Conservation (phyloP, 2,113 vertebrate genomes). For the Megaptera novaeangliae region DNA sequence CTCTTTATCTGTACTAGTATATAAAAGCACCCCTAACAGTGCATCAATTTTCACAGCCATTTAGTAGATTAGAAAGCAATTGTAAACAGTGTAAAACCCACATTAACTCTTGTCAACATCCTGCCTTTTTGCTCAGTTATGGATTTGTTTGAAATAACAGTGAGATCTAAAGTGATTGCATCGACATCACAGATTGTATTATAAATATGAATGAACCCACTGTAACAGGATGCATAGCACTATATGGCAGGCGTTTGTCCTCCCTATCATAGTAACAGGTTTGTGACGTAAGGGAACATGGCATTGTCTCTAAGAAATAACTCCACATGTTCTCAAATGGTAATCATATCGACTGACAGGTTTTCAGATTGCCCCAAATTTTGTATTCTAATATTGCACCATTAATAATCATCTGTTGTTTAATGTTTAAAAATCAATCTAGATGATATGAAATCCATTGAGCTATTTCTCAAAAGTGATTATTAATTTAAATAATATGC, state of each 20-base stretch:
- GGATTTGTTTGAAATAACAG: conserved; percentile 84
- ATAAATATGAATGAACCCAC: conserved; percentile 84
- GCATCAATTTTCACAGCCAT: conserved; percentile 87
- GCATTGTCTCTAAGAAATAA: conserved; percentile 67
- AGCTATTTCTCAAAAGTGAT: conserved; percentile 60
- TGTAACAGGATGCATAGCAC: conserved; percentile 70
- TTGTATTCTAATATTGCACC: conserved; percentile 51
- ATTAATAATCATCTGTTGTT: conserved; percentile 68
- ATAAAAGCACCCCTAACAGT: conserved; percentile 82
- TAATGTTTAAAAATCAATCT: conserved; percentile 65
- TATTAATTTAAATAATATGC: conserved; percentile 41
- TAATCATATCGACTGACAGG: conserved; percentile 50
- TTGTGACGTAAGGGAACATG: conserved; percentile 72
- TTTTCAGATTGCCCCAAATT: conserved; percentile 65
- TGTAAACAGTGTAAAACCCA: conserved; percentile 85
- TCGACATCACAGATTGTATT: conserved; percentile 79
- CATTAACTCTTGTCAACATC: conserved; percentile 86
- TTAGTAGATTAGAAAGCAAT: conserved; percentile 89
- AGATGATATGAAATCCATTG: conserved; percentile 35
- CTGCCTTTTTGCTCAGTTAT: conserved; percentile 83
- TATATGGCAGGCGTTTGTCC: conserved; percentile 60
- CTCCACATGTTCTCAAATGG: conserved; percentile 57
- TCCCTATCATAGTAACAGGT: conserved; percentile 63
- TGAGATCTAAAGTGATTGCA: conserved; percentile 80
- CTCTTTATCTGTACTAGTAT: conserved; percentile 78